Conservation (phyloP, 2,888 invertebrate species). For the Anorthoa munda region DNA sequence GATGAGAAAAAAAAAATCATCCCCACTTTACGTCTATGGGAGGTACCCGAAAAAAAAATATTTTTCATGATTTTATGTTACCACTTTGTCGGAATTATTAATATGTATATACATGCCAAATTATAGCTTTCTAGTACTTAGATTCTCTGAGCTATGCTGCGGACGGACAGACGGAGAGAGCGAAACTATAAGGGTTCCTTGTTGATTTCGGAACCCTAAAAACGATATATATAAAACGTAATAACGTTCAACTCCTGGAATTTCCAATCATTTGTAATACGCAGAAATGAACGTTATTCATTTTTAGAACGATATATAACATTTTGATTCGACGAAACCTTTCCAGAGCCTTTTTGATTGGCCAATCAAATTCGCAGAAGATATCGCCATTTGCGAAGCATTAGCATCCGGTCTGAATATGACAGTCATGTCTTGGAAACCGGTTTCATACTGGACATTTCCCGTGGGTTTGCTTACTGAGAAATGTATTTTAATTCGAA, state of each 20-base stretch:
- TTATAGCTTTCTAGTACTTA: no score
- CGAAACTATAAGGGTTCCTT: no score
- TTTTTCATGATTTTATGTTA: no score
- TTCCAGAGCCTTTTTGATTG: conserved; percentile 60
- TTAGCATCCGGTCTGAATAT: conserved; percentile 47
- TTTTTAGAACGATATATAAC: conserved; percentile 54
- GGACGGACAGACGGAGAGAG: no score
- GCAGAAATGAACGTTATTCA: conserved; percentile 48
- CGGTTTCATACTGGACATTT: conserved; percentile 22
- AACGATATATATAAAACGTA: conserved; percentile 1
- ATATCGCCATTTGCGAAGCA: conserved; percentile 23
- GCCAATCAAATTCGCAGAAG: conserved; percentile 61
- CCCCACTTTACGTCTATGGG: no score
- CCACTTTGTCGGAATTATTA: no score
- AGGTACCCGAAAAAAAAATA: no score
- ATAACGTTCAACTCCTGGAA: conserved; percentile 6
- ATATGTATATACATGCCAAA: no score
- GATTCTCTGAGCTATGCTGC: no score
- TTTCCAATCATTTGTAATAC: conserved; percentile 47
- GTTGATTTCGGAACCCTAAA: no score
- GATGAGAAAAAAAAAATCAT: no score
- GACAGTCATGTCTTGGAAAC: conserved; percentile 28
- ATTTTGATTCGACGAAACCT: conserved; percentile 62
- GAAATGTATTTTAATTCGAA: conserved; percentile 30
- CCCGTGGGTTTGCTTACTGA: conserved; percentile 44